Evolutionary conservation across 2,888 invertebrate species (phyloP), one percentile per base, ranked within the genome.

Genomic region (Chrysotoxum bicinctum): DNA sequence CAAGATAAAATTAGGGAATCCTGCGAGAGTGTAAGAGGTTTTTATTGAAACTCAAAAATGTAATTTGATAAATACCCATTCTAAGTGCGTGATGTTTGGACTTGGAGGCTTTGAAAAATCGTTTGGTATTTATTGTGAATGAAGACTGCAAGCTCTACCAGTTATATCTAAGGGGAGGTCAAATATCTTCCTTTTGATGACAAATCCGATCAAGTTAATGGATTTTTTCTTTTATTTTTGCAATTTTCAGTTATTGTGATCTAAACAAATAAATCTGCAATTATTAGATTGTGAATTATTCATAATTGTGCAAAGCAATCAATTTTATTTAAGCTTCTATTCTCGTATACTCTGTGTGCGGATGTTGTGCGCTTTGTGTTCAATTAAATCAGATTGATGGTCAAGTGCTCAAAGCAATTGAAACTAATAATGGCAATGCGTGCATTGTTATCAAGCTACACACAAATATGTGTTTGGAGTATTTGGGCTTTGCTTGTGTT

Each of bases 351-450:
- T 40, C 40, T 21, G 3, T 21, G 9, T 21, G 9, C 35, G 58
- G 58, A 37, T 58, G 21, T 58, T 58, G 32, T 56, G 45, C 35
- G 56, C 68, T 82, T n/a, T 43, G 58, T 12, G 76, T 73, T 76
- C 76, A 85, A 85, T 85, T 85, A 80, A 68, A 62, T 19, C 60
- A 54, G 72, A 81, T 81, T 80, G 80, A 73, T 80, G 58, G 68
- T 80, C 85, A 85, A 85, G 85, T 84, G 68, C 52, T 75, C 60
- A 37, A 54, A 68, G 50, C 80, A 84, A 84, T 84, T 84, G 80
- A 84, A 58, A 75, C 70, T 66, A 84, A 79, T 75, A 69, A 70
- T 62, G 19, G 64, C 21, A 78, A 43, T 12, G 43, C 10, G 35
- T 56, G 6, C 12, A 48, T 73, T 62, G 45, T 48, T 73, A 37